Evolutionary conservation across 2,113 vertebrate genomes (phyloP), one percentile per base, ranked within the genome.

Genomic region (Diadophis punctatus): DNA sequence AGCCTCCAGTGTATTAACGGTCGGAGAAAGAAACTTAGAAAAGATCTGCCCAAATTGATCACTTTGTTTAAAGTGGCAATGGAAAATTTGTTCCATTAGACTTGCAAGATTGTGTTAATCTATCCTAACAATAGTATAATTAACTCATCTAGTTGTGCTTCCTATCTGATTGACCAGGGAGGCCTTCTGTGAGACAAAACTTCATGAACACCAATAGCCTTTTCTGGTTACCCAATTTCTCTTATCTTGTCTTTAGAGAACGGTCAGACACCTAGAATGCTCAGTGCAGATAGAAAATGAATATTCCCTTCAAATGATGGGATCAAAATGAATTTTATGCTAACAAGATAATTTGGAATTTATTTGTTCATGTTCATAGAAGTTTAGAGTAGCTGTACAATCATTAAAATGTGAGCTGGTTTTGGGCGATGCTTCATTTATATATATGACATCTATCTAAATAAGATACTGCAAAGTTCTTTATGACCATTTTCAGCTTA

Each of bases 351-450:
- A 80, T 80, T 20, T 80, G n/a, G 7, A 39, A 80, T 74, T 74
- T 74, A 74, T 80, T 80, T 80, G 34, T 39, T 80, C 34, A 1
- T 80, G n/a, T 80, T 80, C 7, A 80, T 18, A 80, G 14, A 88
- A 91, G 80, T 91, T 87, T 74, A 93, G 23, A 85, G 87, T 91
- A 89, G 39, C 88, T 87, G 94, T 93, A 94, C 91, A 88, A 88
- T 93, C 94, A 91, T 93, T 94, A 96, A 96, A 23, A 89, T 94
- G 93, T 20, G 34, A 94, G 93, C 58, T 94, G 85, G 43, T 94
- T 94, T 39, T 43, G 12, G 18, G 0, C 30, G 16, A 3, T 49
- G 18, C 23, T 87, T 87, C 51, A n/a, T 95, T n/a, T n/a, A n/a
- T n/a, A 80, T 80, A 20, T 39, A 39, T 9, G 34, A 20, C n/a